Percentiles rank a stretch among this genome's conserved stretches.
Evolutionary conservation across 2,113 vertebrate species (phyloP).

Genomic region (Channa argus): DNA sequence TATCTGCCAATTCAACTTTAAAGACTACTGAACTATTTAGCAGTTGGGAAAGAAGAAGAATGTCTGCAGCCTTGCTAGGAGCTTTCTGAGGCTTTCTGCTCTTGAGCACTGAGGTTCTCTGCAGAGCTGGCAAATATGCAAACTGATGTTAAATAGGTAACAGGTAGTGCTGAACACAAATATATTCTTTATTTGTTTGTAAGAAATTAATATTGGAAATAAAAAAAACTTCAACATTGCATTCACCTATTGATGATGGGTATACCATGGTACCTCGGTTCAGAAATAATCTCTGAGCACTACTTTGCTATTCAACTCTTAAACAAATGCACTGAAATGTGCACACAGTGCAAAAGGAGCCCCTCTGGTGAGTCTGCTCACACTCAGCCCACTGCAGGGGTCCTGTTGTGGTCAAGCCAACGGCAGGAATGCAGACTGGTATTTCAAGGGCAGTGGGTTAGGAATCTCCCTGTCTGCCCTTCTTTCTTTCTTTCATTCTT

Average conservation of each 20-base stretch:
- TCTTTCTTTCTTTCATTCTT: background rate
- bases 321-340: conserved; percentile 41
- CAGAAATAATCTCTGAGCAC: conserved; percentile 25
- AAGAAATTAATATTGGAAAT: no score
- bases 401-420: conserved; percentile 59
- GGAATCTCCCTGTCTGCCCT: conserved; percentile 53
- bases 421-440: conserved; percentile 62
- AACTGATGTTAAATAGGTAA: no score
- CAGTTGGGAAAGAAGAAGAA: background rate
- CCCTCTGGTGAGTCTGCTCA: conserved; percentile 21
- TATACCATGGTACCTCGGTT: conserved; percentile 12
- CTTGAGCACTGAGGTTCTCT: no score
- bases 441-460: conserved; percentile 64
- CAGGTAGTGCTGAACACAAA: no score
- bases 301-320: conserved; percentile 44
- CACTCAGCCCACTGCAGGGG: conserved; percentile 44
- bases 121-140: no score
- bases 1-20: no score
- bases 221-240: conserved; percentile 10
- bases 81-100: no score
- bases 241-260: conserved; percentile 19
- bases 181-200: no score
- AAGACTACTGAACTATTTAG: no score
- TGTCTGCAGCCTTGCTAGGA: no score
- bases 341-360: conserved; percentile 40